A percentile compares a stretch with the other conserved stretches of the same genome.
Conservation (phyloP, 2,797 vertebrate genomes). For the Rhinoraja longicauda region DNA sequence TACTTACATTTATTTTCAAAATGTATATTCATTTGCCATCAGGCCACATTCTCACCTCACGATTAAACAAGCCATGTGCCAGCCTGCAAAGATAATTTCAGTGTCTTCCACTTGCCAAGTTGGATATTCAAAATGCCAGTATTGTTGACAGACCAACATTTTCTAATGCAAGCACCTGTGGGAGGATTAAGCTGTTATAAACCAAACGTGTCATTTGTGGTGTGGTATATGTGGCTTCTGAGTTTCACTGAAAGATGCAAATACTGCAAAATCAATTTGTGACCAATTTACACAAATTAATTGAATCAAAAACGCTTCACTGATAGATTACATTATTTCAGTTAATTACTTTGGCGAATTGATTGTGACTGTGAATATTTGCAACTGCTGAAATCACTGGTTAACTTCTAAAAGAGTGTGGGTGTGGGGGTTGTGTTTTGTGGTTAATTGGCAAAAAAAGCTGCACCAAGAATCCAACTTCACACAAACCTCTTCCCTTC, state of each 20-base stretch:
- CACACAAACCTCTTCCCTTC: too few species aligned
- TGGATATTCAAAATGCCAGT: background rate
- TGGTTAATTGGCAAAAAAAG: too few species aligned
- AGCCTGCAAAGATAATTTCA: background rate
- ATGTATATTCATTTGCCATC: background rate
- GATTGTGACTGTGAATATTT: background rate
- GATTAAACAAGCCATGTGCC: background rate
- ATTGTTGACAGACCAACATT: background rate
- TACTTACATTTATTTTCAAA: background rate
- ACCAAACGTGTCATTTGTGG: background rate
- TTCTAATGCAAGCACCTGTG: background rate
- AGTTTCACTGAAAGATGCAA: background rate
- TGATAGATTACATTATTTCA: background rate
- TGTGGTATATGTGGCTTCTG: background rate
- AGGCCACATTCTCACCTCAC: background rate
- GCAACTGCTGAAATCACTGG: background rate
- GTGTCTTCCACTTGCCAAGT: background rate
- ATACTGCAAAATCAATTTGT: background rate
- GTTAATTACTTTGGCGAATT: background rate
- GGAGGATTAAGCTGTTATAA: background rate
- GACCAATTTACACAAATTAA: background rate
- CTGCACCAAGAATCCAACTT: too few species aligned
- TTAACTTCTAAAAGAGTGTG: too few species aligned
- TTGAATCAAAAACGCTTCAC: conserved; percentile 11
- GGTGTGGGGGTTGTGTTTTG: too few species aligned